phyloP scores from a whole-genome alignment of 2,113 vertebrate genomes.

The Oreochromis spilurus region DNA sequence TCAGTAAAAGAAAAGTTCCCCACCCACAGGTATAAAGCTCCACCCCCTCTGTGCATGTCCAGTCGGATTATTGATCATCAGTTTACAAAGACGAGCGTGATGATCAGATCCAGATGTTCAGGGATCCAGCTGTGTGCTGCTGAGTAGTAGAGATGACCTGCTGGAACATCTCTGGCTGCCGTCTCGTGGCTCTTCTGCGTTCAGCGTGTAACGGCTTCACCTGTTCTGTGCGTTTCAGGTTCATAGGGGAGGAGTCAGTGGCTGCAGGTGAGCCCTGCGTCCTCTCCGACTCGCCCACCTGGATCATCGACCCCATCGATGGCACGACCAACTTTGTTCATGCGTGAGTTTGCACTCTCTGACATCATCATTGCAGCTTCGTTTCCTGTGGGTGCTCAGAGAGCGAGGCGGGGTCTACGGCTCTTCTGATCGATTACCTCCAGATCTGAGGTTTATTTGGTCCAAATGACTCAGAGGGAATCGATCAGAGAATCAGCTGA shows the following conservation, averaged over 20 bases:
- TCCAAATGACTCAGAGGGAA: background rate
- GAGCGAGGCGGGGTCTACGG: rapidly evolving
- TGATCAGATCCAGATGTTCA: background rate
- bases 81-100: background rate
- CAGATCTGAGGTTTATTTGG: background rate
- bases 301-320: conserved; percentile 96
- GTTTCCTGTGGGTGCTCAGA: background rate
- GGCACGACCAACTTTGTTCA: conserved; percentile 98
- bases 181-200: background rate
- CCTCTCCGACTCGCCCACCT: conserved; percentile 85
- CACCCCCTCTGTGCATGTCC: background rate
- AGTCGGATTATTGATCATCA: background rate
- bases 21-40: conserved; percentile 79
- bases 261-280: conserved; percentile 83
- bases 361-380: background rate
- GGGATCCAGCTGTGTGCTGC: background rate
- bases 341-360: conserved; percentile 66
- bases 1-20: conserved; percentile 89
- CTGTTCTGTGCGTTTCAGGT: conserved; percentile 66
- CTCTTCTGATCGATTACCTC: background rate
- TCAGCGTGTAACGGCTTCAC: background rate
- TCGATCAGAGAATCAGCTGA: background rate
- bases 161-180: background rate
- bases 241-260: conserved; percentile 97
- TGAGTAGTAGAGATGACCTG: background rate